Evolutionary conservation across 2,797 vertebrate genomes (phyloP).

Genomic region (Danio aesculapii): DNA sequence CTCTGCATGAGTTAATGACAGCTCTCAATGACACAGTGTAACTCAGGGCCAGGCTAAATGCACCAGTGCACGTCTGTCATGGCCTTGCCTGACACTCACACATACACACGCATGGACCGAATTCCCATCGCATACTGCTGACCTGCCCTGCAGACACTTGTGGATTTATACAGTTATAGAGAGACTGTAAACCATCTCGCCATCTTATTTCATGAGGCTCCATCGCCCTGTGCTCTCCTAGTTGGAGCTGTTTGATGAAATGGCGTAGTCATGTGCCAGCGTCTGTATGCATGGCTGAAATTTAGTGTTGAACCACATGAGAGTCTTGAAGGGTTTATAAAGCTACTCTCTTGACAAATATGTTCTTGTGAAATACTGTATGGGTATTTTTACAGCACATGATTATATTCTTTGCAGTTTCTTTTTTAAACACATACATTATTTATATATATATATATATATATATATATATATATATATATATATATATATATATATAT

Average conservation of each 20-base stretch:
- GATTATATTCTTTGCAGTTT: no score
- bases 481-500: no score
- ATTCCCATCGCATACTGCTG: constrained; percentile 54
- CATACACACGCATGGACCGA: constrained; percentile 39
- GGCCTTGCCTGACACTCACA: constrained; percentile 46
- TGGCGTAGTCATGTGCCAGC: constrained; percentile 38
- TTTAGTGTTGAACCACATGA: constrained; percentile 28
- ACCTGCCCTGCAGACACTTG: constrained; percentile 61
- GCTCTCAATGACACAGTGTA: constrained; percentile 65
- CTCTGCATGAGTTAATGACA: constrained; percentile 65
- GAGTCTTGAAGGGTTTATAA: constrained; percentile 40
- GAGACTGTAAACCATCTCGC: constrained; percentile 51
- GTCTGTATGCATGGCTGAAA: constrained; percentile 5
- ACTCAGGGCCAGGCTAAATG: constrained; percentile 63
- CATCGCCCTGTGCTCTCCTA: constrained; percentile 46
- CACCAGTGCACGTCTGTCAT: constrained; percentile 56
- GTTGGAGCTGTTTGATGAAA: constrained; percentile 49
- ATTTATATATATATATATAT: no score
- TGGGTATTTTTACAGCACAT: background rate
- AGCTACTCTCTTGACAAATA: constrained; percentile 22
- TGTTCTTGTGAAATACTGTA: constrained; percentile 20
- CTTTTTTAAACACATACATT: no score
- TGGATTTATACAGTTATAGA: constrained; percentile 52
- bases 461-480: no score
- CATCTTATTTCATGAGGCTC: constrained; percentile 51